These are phyloP conservation scores for Temnothorax ravouxi DNA, from an alignment of 2,888 invertebrate species.

Conservation along the genomic window DNA sequence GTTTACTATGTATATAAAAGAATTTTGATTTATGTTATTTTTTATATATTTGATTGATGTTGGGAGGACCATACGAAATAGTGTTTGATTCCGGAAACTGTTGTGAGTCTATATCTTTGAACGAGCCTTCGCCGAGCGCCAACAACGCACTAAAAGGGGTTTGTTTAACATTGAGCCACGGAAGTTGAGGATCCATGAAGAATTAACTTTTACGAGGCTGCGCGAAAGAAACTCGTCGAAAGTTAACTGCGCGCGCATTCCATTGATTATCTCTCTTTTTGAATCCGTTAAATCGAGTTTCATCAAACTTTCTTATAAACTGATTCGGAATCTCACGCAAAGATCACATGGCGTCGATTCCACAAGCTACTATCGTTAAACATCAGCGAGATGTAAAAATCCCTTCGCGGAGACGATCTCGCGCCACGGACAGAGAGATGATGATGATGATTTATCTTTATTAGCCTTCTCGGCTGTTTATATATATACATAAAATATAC, in stretches of 20 bases:
- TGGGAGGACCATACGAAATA: neutral
- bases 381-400: constrained; percentile 6
- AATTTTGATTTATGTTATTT: neutral
- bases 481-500: too few relatives aligned
- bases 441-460: too few relatives aligned
- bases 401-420: constrained; percentile 20
- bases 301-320: constrained; percentile 25
- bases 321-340: neutral
- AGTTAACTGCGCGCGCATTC: constrained; percentile 21
- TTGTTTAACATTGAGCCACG: constrained; percentile 4
- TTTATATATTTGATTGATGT: neutral
- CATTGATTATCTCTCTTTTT: neutral
- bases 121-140: neutral
- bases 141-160: constrained; percentile 20
- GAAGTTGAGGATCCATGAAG: constrained; percentile 37
- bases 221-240: constrained; percentile 15
- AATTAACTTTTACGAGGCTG: constrained; percentile 49
- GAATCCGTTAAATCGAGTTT: neutral
- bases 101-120: constrained; percentile 7
- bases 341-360: neutral
- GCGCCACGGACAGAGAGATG: neutral
- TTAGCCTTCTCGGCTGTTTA: too few relatives aligned
- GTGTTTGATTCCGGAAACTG: too few relatives aligned
- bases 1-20: neutral
- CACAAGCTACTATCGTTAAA: constrained; percentile 13